Evolutionary conservation across 2,797 vertebrate species (phyloP), one percentile per base, ranked within the genome.

Genomic region (Tenualosa thibaudeaui): DNA sequence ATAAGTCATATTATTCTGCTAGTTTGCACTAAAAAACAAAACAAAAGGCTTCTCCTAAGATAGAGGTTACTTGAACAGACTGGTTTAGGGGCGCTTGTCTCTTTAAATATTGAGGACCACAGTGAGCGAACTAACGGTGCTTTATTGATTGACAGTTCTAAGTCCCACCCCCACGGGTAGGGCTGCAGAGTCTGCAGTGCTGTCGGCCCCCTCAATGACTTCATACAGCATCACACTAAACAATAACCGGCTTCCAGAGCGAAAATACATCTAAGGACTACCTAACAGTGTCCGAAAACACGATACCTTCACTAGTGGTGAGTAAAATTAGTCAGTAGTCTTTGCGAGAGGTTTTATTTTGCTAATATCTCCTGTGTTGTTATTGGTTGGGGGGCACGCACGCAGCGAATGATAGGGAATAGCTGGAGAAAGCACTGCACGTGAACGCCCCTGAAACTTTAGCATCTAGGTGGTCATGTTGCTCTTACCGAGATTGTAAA

Each of bases 131-230:
- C 9, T 15, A 40, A 15, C 31, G 31, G 13, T 43, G 68, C 65
- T 75, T 75, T 75, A 75, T 43, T 75, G 37, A 75, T 75, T 75
- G 31, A 75, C 68, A 75, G 31, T 17, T 5, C 68, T 40, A 75
- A 6, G 68, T 40, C 68, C 68, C 68, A 31, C 68, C 68, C 68
- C 68, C 37, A 40, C 65, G 31, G 65, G 13, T 31, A 71, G 65
- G 65, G 31, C 68, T 31, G n/a, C 68, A 4, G 13, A 19, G 68
- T 43, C 68, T 75, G 68, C 31, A 75, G 31, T 40, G 68, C 5
- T 75, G 68, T 40, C 31, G 31, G 68, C 31, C 26, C 31, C 26
- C 37, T 71, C 65, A 71, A 37, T 71, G 65, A 40, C 31, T 31
- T 31, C 31, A 40, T 71, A 71, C 24, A 37, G 65, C 37, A 71